Evolutionary conservation across 1,140 invertebrate species (phyloP).

Genomic region (Diuraphis noxia): DNA sequence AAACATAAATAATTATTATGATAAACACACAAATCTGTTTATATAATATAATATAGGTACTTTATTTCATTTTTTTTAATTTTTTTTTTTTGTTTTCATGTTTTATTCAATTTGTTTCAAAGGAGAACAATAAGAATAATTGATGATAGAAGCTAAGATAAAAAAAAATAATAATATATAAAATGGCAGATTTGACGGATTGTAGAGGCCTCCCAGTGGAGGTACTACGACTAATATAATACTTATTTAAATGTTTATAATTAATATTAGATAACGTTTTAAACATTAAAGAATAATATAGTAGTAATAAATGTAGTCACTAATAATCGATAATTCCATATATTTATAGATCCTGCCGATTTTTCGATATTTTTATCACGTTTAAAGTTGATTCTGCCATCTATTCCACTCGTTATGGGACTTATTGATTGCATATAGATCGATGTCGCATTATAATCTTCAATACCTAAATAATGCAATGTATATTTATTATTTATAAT

Average conservation of each 20-base stretch:
- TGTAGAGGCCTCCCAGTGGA: too few relatives aligned
- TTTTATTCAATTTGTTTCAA: too few relatives aligned
- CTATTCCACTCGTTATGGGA: conserved; percentile 12
- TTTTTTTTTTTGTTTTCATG: too few relatives aligned
- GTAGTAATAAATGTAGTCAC: neutral
- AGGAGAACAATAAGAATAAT: too few relatives aligned
- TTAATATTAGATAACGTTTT: neutral
- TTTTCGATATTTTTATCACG: neutral
- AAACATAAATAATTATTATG: neutral
- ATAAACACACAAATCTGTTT: neutral
- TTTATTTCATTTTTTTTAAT: too few relatives aligned
- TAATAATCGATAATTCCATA: neutral
- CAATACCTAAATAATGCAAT: neutral
- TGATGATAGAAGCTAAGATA: too few relatives aligned
- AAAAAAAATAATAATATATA: too few relatives aligned
- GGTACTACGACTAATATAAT: too few relatives aligned
- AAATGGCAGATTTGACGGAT: too few relatives aligned
- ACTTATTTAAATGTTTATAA: neutral
- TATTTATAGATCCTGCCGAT: neutral
- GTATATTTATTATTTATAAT: neutral
- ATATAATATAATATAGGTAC: too few relatives aligned
- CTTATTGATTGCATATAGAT: neutral
- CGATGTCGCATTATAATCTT: conserved; percentile 14
- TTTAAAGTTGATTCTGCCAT: neutral
- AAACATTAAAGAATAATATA: neutral